Percentiles rank a stretch among this genome's conserved stretches.
Conservation (phyloP, 2,113 vertebrate genomes). For the Chaetura pelagica region DNA sequence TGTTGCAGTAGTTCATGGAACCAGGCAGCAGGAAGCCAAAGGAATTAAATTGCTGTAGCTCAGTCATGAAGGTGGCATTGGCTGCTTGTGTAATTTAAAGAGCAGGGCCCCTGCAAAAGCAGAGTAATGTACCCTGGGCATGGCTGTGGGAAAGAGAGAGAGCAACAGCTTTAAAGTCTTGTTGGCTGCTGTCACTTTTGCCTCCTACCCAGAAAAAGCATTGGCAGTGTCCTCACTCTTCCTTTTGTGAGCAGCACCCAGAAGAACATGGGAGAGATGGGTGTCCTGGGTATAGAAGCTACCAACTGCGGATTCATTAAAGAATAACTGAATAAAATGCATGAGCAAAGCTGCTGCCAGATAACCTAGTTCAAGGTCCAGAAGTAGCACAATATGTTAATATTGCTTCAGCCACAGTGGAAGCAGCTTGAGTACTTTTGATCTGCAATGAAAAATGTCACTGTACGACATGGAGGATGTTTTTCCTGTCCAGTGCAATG, state of each 20-base stretch:
- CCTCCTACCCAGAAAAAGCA: background rate
- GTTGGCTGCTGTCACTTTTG: background rate
- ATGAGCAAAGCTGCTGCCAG: background rate
- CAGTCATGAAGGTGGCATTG: background rate
- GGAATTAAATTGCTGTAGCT: background rate
- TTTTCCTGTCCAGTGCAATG: background rate
- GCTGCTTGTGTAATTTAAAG: background rate
- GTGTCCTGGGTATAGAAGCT: background rate
- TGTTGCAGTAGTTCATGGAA: background rate
- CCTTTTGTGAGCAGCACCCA: background rate
- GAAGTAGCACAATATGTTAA: background rate
- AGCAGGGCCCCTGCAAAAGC: background rate
- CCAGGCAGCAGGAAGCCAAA: background rate
- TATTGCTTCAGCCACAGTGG: background rate
- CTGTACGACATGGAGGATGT: rapidly evolving
- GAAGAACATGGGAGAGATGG: background rate
- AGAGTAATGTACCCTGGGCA: background rate
- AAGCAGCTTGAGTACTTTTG: background rate
- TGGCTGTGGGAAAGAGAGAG: background rate
- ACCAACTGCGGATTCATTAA: background rate
- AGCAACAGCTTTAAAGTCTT: background rate
- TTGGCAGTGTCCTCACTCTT: background rate
- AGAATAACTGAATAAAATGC: background rate
- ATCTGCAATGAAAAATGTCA: background rate
- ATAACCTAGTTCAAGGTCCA: background rate